Evolutionary conservation across 37 sponge, comb jelly and placozoan genomes (phyloP).

Genomic region (Chondrilla cf. caribensis): DNA sequence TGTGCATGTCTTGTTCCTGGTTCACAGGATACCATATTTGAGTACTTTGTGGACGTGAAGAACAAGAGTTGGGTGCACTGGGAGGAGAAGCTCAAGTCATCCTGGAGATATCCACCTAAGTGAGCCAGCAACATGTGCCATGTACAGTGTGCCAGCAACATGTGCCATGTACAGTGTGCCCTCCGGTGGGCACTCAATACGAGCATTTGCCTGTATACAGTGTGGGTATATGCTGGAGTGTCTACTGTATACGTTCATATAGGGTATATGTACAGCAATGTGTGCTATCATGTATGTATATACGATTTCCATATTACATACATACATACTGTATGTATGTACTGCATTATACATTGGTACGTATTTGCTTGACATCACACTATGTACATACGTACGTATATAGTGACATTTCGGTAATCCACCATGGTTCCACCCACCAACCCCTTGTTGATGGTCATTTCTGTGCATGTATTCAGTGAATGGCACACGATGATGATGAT

Average conservation of each 20-base stretch:
- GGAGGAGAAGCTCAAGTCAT: constrained; percentile 91
- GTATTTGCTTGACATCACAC: no score
- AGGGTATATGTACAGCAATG: no score
- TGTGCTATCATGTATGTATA: not conserved
- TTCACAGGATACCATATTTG: constrained; percentile 89
- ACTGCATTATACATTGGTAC: no score
- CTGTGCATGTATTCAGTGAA: no score
- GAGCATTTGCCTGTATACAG: no score
- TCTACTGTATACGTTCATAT: not conserved
- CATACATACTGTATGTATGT: no score
- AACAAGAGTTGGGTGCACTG: constrained; percentile 89
- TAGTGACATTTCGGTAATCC: no score
- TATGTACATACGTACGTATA: no score
- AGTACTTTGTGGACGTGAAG: constrained; percentile 95
- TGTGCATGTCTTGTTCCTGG: no score
- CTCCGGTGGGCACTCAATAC: not conserved
- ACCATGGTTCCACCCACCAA: no score
- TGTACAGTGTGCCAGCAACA: not conserved
- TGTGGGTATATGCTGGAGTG: not conserved
- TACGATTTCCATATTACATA: not conserved
- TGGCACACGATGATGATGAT: no score
- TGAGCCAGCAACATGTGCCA: constrained; percentile 23
- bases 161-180: not conserved
- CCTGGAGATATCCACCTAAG: constrained; percentile 89
- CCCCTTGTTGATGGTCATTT: no score